Percentiles rank a stretch among this genome's conserved stretches.
Evolutionary conservation across 2,797 vertebrate species (phyloP).

Genomic region (Steatocranus sp.): DNA sequence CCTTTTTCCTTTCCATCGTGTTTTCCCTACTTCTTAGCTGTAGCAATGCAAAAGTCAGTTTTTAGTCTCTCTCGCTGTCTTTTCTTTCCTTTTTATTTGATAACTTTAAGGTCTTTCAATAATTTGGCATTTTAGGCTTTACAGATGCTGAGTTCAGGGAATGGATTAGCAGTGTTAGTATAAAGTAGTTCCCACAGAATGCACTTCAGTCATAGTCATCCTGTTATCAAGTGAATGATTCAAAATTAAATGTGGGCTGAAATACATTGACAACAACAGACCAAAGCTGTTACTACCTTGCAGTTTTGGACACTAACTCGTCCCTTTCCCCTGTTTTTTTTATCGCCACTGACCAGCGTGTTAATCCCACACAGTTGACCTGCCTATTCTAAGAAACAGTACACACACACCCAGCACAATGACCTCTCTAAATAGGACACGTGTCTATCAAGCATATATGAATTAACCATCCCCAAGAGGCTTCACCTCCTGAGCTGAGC

Average conservation of each 20-base stretch:
- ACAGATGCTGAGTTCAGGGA: neutral
- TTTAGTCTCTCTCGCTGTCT: neutral
- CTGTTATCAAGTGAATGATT: neutral
- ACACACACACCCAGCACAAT: slow-evolving; percentile 61
- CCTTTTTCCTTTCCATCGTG: neutral
- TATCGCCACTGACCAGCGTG: slow-evolving; percentile 45
- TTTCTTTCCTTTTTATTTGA: neutral
- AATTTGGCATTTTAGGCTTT: slow-evolving; percentile 6
- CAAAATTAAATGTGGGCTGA: neutral
- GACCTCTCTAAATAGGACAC: slow-evolving; percentile 88
- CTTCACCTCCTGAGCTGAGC: slow-evolving; percentile 82
- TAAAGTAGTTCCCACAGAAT: neutral
- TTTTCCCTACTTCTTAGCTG: neutral
- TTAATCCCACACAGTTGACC: slow-evolving; percentile 67
- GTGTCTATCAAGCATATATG: slow-evolving; percentile 91
- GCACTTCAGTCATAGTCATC: neutral
- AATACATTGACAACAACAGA: neutral
- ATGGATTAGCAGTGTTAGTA: neutral
- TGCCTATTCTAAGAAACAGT: slow-evolving; percentile 47
- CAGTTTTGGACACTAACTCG: neutral
- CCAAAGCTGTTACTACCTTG: neutral
- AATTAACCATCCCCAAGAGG: slow-evolving; percentile 88
- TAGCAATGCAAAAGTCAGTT: neutral
- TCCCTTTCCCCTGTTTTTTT: slow-evolving; percentile 24
- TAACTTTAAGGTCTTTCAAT: slow-evolving; percentile 1